phyloP scores from a whole-genome alignment of 2,113 vertebrate genomes.

The Tragelaphus buxtoni region DNA sequence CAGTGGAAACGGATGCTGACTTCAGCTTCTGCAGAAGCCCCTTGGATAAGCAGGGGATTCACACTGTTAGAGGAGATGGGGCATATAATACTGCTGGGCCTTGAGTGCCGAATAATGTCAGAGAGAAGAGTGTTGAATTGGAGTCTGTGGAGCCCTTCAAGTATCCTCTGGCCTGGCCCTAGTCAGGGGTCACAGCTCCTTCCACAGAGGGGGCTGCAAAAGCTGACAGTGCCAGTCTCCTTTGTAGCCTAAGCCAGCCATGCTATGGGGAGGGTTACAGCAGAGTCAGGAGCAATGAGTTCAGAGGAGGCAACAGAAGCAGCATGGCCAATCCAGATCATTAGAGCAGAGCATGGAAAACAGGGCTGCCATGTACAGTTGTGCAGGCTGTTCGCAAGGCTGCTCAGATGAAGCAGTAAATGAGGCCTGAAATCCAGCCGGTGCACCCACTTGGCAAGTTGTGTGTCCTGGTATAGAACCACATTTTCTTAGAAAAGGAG shows the following conservation, averaged over 20 bases:
- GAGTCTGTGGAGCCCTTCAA: neutral
- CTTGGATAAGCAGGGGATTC: neutral
- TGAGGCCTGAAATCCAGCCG: neutral
- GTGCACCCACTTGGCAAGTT: neutral
- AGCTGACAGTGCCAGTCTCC: neutral
- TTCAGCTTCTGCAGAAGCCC: neutral
- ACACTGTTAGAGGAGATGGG: neutral
- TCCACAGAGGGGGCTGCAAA: neutral
- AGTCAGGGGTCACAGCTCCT: neutral
- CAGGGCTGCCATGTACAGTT: too few relatives aligned
- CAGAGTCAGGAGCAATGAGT: neutral
- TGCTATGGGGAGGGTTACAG: neutral
- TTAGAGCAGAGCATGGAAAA: neutral
- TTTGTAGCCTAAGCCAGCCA: neutral
- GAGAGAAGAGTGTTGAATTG: neutral
- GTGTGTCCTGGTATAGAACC: neutral
- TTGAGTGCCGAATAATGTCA: neutral
- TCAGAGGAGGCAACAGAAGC: neutral
- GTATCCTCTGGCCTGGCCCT: neutral
- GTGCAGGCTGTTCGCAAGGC: too few relatives aligned
- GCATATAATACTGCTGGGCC: neutral
- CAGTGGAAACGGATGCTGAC: too few relatives aligned
- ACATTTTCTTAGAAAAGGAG: neutral
- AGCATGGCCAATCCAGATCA: neutral
- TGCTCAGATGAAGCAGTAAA: neutral